A percentile compares a stretch with the other conserved stretches of the same genome.
Evolutionary conservation across 2,113 vertebrate species (phyloP).

Genomic region (Esox niger): DNA sequence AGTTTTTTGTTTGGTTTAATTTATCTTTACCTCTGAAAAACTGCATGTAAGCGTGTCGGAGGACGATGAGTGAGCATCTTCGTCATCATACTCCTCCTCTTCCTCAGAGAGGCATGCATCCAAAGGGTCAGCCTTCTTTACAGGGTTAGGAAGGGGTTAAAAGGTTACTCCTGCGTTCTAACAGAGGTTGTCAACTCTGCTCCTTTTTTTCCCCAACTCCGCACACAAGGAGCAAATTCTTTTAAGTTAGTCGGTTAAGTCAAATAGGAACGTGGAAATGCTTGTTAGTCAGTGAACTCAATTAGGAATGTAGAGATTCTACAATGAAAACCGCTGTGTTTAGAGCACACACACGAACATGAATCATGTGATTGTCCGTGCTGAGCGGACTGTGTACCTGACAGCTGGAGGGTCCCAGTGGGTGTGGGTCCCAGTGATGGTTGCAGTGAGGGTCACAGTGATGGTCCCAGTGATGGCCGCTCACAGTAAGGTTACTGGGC

Average conservation of each 20-base stretch:
- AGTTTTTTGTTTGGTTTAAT: background rate
- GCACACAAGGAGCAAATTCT: too few relatives aligned
- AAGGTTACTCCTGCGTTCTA: background rate
- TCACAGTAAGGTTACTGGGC: background rate
- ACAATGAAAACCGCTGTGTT: too few relatives aligned
- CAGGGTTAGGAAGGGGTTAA: slow-evolving; percentile 10
- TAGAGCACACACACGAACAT: background rate
- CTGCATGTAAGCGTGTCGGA: slow-evolving; percentile 74
- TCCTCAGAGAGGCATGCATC: slow-evolving; percentile 48
- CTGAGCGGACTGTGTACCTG: background rate
- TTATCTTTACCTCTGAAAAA: slow-evolving; percentile 68
- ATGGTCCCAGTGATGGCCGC: background rate
- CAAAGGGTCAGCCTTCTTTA: slow-evolving; percentile 56
- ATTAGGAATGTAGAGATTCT: too few relatives aligned
- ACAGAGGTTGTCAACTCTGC: background rate
- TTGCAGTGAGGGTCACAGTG: background rate
- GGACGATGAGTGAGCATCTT: slow-evolving; percentile 67
- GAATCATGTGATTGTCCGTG: background rate
- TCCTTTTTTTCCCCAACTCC: too few relatives aligned
- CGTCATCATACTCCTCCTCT: slow-evolving; percentile 54
- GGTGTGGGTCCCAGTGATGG: background rate
- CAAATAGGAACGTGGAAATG: too few relatives aligned
- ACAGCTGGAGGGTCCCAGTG: background rate
- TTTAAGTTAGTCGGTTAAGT: too few relatives aligned
- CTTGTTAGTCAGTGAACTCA: too few relatives aligned